Evolutionary conservation across 35 echinoderm and acorn worm species (phyloP).

Genomic region (Hemicentrotus pulcherrimus): DNA sequence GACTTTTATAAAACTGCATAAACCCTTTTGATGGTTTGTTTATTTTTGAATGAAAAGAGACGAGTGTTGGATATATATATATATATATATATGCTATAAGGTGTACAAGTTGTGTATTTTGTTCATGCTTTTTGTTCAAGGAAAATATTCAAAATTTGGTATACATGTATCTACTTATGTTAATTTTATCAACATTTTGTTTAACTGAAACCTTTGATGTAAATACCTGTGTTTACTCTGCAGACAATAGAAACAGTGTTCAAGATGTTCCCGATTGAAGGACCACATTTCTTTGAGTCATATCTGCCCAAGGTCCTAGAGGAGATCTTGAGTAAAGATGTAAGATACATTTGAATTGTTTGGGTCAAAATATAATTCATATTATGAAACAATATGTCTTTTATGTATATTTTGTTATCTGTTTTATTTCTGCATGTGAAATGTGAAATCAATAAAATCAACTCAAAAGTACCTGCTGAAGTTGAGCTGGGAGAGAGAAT

Average conservation of each 20-base stretch:
- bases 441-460: too few species aligned
- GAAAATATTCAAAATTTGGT: not conserved
- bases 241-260: constrained; percentile 91
- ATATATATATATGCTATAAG: not conserved
- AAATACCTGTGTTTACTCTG: not conserved
- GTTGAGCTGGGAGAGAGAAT: too few species aligned
- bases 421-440: too few species aligned
- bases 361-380: too few species aligned
- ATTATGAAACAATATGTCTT: too few species aligned
- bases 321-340: constrained; percentile 71
- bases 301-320: constrained; percentile 74
- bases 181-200: not conserved
- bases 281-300: constrained; percentile 79
- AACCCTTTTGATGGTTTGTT: not conserved
- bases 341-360: constrained; percentile 41
- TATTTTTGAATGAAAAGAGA: not conserved
- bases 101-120: too few species aligned
- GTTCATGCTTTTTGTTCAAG: not conserved
- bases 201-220: not conserved
- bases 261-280: constrained; percentile 83
- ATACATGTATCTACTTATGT: too few species aligned
- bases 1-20: not conserved
- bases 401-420: too few species aligned
- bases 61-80: not conserved
- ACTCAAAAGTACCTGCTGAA: not conserved